phyloP scores from a whole-genome alignment of 2,888 invertebrate species.

The Sarcophaga variegata region DNA sequence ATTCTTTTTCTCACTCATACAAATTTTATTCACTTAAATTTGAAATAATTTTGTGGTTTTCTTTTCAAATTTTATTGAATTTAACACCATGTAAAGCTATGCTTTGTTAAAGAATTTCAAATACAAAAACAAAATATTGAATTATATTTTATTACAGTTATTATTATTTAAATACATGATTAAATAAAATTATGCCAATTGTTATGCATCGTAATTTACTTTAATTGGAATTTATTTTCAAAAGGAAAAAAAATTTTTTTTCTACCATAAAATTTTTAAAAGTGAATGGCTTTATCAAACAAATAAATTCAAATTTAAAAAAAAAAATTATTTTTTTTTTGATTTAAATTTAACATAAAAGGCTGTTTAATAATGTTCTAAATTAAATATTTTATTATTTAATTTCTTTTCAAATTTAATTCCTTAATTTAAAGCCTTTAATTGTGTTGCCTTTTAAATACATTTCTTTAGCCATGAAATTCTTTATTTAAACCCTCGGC shows the following conservation, averaged over 20 bases:
- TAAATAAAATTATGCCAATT: not conserved
- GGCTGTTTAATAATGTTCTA: not conserved
- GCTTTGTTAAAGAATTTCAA: no score
- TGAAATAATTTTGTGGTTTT: no score
- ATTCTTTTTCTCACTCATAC: no score
- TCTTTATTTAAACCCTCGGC: not conserved
- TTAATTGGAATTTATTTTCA: conserved; percentile 52
- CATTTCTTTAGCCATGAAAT: not conserved
- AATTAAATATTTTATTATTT: no score
- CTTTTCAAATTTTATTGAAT: no score
- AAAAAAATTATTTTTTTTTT: not conserved
- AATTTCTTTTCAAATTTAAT: no score
- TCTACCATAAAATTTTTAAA: not conserved
- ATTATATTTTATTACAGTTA: conserved; percentile 7
- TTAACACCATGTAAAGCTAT: no score
- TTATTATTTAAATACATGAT: not conserved
- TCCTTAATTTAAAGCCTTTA: no score
- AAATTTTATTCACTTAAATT: no score
- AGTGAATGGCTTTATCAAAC: not conserved
- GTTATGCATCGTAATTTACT: conserved; percentile 49
- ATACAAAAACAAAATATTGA: no score
- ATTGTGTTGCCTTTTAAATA: not conserved
- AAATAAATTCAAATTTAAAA: not conserved
- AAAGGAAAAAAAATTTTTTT: not conserved
- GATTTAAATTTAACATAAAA: not conserved